These are phyloP conservation scores for Laticauda laticaudata DNA, from an alignment of 2,113 vertebrate genomes.

Conservation along the genomic window DNA sequence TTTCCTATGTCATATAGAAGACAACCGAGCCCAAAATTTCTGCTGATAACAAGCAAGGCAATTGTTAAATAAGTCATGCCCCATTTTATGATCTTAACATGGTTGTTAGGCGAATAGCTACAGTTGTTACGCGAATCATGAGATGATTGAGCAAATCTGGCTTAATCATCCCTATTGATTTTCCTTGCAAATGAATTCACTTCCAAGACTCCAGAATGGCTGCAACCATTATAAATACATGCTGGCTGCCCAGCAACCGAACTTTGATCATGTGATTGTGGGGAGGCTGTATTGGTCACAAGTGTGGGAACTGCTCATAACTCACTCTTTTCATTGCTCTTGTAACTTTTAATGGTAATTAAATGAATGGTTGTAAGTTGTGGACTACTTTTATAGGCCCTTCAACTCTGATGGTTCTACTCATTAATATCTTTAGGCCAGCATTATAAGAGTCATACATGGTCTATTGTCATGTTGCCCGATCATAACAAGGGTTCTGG, in stretches of 20 bases:
- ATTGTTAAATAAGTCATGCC: background rate
- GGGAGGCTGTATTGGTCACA: background rate
- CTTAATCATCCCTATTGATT: background rate
- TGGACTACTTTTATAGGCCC: background rate
- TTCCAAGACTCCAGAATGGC: background rate
- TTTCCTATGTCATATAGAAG: background rate
- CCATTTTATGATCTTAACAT: background rate
- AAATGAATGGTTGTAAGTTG: background rate
- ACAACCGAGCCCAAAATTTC: background rate
- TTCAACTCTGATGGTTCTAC: background rate
- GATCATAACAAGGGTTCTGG: background rate
- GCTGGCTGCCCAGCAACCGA: background rate
- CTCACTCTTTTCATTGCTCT: background rate
- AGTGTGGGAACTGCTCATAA: background rate
- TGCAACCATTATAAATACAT: background rate
- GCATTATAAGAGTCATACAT: background rate
- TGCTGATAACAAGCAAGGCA: background rate
- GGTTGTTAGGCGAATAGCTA: background rate
- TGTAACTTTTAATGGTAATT: background rate
- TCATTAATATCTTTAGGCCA: background rate
- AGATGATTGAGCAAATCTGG: background rate
- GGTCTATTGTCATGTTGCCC: background rate
- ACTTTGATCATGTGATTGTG: background rate
- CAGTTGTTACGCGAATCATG: background rate
- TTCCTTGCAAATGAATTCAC: background rate